These are phyloP conservation scores for Acropternis orthonyx DNA, from an alignment of 2,797 vertebrate genomes.

Conservation along the genomic window DNA sequence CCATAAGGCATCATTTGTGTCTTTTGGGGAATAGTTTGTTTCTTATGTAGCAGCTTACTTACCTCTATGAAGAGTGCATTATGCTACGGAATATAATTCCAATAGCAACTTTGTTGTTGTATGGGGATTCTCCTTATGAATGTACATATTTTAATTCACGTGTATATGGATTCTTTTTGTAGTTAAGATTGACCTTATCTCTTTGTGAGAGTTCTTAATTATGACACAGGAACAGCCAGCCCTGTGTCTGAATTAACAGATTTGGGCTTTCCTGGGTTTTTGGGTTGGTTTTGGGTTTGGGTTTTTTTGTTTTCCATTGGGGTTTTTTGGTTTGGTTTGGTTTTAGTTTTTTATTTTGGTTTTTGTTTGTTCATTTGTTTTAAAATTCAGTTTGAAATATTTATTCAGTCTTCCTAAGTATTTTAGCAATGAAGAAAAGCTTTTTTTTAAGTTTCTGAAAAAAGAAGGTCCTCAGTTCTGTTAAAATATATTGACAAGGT, in stretches of 20 bases:
- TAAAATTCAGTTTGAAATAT: neutral
- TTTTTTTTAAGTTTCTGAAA: neutral
- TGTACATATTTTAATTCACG: neutral
- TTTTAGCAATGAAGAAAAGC: neutral
- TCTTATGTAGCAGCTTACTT: neutral
- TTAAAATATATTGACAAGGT: neutral
- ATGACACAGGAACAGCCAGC: neutral
- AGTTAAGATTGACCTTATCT: neutral
- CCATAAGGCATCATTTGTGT: neutral
- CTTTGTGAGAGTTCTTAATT: neutral
- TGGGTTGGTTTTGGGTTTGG: neutral
- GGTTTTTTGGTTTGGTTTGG: neutral
- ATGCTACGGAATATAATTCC: neutral
- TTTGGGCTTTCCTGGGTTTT: neutral
- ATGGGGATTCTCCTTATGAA: neutral
- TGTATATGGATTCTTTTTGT: neutral
- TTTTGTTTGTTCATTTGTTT: neutral
- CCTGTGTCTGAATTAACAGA: neutral
- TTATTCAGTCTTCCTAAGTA: neutral
- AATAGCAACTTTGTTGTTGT: neutral
- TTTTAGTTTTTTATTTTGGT: neutral
- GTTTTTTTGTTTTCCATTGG: neutral
- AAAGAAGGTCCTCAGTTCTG: neutral
- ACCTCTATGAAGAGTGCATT: neutral
- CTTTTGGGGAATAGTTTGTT: neutral